These are phyloP conservation scores for Acleris emargana DNA, from an alignment of 2,888 invertebrate species.

Conservation along the genomic window DNA sequence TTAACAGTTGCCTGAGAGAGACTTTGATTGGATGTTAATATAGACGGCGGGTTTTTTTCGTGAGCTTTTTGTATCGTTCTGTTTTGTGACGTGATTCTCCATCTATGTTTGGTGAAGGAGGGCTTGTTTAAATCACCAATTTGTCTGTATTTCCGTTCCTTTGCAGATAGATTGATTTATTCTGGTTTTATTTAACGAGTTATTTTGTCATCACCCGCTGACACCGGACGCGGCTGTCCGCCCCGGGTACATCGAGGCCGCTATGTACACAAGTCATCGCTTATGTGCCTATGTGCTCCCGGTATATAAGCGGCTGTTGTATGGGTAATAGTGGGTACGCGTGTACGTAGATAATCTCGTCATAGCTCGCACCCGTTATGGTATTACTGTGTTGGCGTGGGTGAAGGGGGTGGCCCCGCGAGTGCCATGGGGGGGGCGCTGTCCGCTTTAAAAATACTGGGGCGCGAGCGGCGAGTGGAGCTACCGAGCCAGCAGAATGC, in stretches of 20 bases:
- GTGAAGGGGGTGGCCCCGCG: slow-evolving; percentile 56
- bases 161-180: slow-evolving; percentile 17
- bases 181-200: slow-evolving; percentile 47
- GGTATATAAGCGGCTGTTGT: slow-evolving; percentile 70
- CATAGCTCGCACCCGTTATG: slow-evolving; percentile 83
- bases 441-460: slow-evolving; percentile 82
- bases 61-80: neutral
- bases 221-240: slow-evolving; percentile 58
- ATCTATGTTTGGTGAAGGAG: too few relatives aligned
- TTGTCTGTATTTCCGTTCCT: neutral
- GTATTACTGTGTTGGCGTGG: slow-evolving; percentile 78
- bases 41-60: neutral
- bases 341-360: slow-evolving; percentile 82
- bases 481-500: slow-evolving; percentile 69
- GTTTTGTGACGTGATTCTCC: too few relatives aligned
- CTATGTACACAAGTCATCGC: slow-evolving; percentile 75
- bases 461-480: slow-evolving; percentile 63
- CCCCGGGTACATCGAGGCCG: slow-evolving; percentile 77
- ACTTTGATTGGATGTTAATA: neutral
- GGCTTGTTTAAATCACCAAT: neutral
- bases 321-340: slow-evolving; percentile 68
- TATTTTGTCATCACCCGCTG: slow-evolving; percentile 70
- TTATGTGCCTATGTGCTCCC: slow-evolving; percentile 69
- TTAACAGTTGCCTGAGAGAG: neutral
- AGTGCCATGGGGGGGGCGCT: slow-evolving; percentile 73